A percentile compares a stretch with the other conserved stretches of the same genome.
These are phyloP conservation scores for Polyodon spathula DNA, from an alignment of 2,113 vertebrate species.

Conservation along the genomic window DNA sequence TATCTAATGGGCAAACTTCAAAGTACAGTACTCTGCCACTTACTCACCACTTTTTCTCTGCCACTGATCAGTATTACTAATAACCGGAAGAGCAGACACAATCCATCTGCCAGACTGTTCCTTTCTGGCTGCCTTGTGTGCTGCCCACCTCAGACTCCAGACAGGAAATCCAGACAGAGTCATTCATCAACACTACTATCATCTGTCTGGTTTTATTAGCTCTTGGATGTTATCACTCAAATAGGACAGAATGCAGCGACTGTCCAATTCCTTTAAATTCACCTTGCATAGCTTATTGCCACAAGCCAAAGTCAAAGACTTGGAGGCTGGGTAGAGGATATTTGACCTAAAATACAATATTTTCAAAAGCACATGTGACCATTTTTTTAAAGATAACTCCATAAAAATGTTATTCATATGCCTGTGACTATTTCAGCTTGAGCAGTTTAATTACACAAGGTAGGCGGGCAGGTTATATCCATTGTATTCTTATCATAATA, in stretches of 20 bases:
- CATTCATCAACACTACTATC: constrained; percentile 57
- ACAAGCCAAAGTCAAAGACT: neutral
- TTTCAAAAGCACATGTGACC: too few species aligned
- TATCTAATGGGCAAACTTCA: neutral
- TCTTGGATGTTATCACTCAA: constrained; percentile 55
- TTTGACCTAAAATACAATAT: too few species aligned
- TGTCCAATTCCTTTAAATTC: constrained; percentile 23
- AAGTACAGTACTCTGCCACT: neutral
- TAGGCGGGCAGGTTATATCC: too few species aligned
- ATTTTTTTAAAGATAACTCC: too few species aligned
- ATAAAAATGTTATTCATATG: too few species aligned
- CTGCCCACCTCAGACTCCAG: constrained; percentile 44
- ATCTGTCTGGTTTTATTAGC: constrained; percentile 60
- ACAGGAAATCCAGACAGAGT: constrained; percentile 57
- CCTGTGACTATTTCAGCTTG: too few species aligned
- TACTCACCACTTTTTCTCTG: constrained; percentile 50
- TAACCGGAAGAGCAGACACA: constrained; percentile 43
- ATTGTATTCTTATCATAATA: too few species aligned
- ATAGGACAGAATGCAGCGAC: constrained; percentile 14
- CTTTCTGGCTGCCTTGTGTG: constrained; percentile 42
- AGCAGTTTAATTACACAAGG: too few species aligned
- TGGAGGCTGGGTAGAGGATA: too few species aligned
- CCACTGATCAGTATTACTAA: constrained; percentile 56
- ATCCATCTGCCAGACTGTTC: constrained; percentile 50
- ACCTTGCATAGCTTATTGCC: constrained; percentile 7